Evolutionary conservation across 2,113 vertebrate species (phyloP).

Genomic region (Archocentrus centrarchus): DNA sequence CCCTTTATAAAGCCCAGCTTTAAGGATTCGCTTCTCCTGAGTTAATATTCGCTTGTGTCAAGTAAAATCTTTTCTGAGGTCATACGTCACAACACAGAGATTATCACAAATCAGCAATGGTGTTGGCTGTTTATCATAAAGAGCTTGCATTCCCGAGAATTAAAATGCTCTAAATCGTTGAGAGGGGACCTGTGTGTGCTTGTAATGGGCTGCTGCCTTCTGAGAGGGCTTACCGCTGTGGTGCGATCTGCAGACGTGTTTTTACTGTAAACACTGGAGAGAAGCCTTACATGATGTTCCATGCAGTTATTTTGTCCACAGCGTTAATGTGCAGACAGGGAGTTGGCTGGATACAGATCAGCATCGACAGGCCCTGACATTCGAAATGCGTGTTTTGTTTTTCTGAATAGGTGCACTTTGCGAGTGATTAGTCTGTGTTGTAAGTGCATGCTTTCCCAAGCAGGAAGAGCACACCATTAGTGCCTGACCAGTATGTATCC

Average conservation of each 20-base stretch:
- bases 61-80: slow-evolving; percentile 25
- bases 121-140: slow-evolving; percentile 58
- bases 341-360: slow-evolving; percentile 46
- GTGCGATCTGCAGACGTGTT: slow-evolving; percentile 62
- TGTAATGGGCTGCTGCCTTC: slow-evolving; percentile 60
- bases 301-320: slow-evolving; percentile 64
- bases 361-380: slow-evolving; percentile 50
- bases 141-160: slow-evolving; percentile 65
- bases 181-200: slow-evolving; percentile 60
- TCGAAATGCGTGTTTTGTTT: slow-evolving; percentile 34
- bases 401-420: slow-evolving; percentile 14
- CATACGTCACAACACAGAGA: slow-evolving; percentile 33
- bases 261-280: slow-evolving; percentile 65
- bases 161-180: slow-evolving; percentile 59
- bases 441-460: slow-evolving; percentile 2
- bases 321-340: slow-evolving; percentile 55
- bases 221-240: slow-evolving; percentile 55
- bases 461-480: not conserved
- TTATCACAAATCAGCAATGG: slow-evolving; percentile 31
- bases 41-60: slow-evolving; percentile 21
- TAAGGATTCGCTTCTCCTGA: slow-evolving; percentile 25
- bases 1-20: not conserved
- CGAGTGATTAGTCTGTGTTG: slow-evolving; percentile 34
- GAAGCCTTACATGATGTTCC: slow-evolving; percentile 53
- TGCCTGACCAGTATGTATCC: not conserved